phyloP scores from a whole-genome alignment of 37 sponge, comb jelly and placozoan genomes.

The Aplysina aerophoba region DNA sequence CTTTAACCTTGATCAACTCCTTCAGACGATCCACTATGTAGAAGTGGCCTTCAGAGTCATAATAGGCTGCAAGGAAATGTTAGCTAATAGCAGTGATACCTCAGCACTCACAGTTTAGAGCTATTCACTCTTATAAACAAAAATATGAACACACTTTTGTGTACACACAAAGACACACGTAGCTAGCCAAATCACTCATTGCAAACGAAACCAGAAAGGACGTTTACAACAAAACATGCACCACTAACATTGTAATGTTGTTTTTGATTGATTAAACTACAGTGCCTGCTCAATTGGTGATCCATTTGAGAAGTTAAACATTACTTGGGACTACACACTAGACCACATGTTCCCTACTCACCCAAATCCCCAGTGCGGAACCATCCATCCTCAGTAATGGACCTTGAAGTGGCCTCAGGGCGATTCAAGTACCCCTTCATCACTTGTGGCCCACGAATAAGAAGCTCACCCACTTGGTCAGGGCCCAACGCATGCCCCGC shows the following conservation, averaged over 20 bases:
- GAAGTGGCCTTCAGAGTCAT: slow-evolving; percentile 79
- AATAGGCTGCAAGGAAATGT: slow-evolving; percentile 42
- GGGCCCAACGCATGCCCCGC: slow-evolving; percentile 44
- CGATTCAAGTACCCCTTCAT: slow-evolving; percentile 90
- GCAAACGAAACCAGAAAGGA: too few relatives aligned
- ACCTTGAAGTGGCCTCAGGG: slow-evolving; percentile 63
- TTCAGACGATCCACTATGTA: slow-evolving; percentile 89
- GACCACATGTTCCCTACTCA: neutral
- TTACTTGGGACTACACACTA: too few relatives aligned
- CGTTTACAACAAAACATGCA: too few relatives aligned
- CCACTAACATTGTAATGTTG: too few relatives aligned
- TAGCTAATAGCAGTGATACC: neutral
- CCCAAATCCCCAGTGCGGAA: slow-evolving; percentile 88
- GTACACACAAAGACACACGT: too few relatives aligned
- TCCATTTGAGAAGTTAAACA: too few relatives aligned
- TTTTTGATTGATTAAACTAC: too few relatives aligned
- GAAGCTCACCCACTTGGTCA: slow-evolving; percentile 73
- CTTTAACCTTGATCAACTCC: slow-evolving; percentile 95
- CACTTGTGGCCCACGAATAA: slow-evolving; percentile 78
- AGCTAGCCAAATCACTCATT: too few relatives aligned
- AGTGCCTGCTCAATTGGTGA: too few relatives aligned
- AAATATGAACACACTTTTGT: too few relatives aligned
- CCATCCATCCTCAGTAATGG: slow-evolving; percentile 80
- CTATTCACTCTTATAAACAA: too few relatives aligned
- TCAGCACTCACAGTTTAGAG: neutral